Base-by-base conservation (phyloP, 2,797 vertebrate genomes). In the Anabas testudineus region DNA sequence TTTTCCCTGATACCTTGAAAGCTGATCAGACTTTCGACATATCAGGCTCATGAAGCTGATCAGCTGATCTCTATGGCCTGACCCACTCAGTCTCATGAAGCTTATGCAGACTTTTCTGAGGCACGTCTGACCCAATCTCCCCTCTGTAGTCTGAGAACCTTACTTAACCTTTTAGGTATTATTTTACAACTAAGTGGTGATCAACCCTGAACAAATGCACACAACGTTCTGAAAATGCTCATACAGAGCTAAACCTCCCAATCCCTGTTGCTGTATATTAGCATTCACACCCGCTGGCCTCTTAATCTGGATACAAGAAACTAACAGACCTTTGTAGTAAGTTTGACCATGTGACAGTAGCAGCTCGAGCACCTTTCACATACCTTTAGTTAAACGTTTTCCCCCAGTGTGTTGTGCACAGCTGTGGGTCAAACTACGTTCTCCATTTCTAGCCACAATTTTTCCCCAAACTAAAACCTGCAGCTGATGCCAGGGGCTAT, bases 1-100 rank as follows among this genome's bases (percentile, higher is more conserved):
- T 82, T 90, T 84, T 58, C 76, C 57, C 67, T 81, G 64, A 86
- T 77, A 81, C 41, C 73, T 39, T 0, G 15, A 90, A 93, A 93
- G 87, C 85, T n/a, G n/a, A n/a, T n/a, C n/a, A n/a, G n/a, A n/a
- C n/a, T 32, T n/a, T n/a, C n/a, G 30, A 32, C 30, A 32, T 30
- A 32, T 30, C 4, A 32, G 30, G 4, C 30, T 32, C 12, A 4
- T 22, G 76, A 89, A 85, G 81, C 63, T 66, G 42, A 10, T 43
- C n/a, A n/a, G 8, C 42, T 43, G 42, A 43, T 9, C 39, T 14
- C 37, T 39, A 18, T 42, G 16, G n/a, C n/a, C n/a, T n/a, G n/a
- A n/a, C n/a, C n/a, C n/a, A n/a, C n/a, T n/a, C 56, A 55, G 74
- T 32, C 30, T 32, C 16, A 18, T 24, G 76, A 89, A 85, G 81